Evolutionary conservation across 1,140 invertebrate genomes (phyloP).

Genomic region (Rhagoletis zephyria): DNA sequence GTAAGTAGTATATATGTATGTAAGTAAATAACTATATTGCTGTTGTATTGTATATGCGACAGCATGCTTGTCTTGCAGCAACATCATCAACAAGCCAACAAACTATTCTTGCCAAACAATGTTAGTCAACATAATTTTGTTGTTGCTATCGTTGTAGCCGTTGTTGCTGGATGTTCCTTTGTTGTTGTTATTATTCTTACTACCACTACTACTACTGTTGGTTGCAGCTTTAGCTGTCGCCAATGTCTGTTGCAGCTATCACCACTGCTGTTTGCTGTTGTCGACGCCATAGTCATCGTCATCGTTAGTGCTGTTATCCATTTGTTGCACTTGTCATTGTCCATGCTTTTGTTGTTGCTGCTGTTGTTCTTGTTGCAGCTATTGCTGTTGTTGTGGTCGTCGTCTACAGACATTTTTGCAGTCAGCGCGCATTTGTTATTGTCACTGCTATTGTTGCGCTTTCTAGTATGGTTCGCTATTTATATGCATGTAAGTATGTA

Average conservation of each 20-base stretch:
- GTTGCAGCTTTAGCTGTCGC: background rate
- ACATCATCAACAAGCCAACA: slow-evolving; percentile 10
- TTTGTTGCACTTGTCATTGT: background rate
- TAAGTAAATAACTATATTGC: background rate
- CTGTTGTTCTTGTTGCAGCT: background rate
- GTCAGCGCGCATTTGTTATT: too few species aligned
- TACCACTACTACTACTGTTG: too few species aligned
- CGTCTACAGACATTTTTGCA: background rate
- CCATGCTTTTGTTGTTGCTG: background rate
- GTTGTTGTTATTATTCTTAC: too few species aligned
- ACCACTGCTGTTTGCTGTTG: background rate
- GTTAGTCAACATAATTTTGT: background rate
- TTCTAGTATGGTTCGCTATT: too few species aligned
- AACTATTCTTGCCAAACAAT: slow-evolving; percentile 21
- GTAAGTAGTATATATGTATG: background rate
- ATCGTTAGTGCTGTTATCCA: background rate
- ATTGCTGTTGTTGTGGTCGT: slow-evolving; percentile 17
- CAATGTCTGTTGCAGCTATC: slow-evolving; percentile 29
- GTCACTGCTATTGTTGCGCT: too few species aligned
- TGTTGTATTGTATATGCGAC: background rate
- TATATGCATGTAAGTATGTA: too few species aligned
- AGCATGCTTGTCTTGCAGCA: background rate
- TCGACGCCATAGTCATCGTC: background rate
- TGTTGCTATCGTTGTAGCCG: too few species aligned
- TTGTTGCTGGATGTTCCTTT: too few species aligned